phyloP scores from a whole-genome alignment of 2,888 invertebrate species.

The Parapristionchus giblindavisi region DNA sequence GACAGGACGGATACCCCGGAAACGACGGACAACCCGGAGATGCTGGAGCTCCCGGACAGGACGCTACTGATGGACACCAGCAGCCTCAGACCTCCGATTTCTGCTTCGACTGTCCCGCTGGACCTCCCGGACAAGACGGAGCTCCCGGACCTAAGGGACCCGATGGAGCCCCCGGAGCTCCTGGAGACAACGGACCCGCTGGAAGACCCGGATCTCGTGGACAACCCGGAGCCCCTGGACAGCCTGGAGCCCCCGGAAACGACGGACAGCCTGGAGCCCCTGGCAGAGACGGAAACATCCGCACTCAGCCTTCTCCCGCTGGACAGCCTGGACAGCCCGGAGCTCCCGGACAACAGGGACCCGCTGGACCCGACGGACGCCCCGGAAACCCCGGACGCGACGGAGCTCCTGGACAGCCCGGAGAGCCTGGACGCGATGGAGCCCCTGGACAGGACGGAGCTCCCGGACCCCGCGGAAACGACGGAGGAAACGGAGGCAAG shows the following conservation, averaged over 20 bases:
- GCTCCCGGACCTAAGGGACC: slow-evolving; percentile 44
- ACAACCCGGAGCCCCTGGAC: slow-evolving; percentile 35
- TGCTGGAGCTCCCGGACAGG: slow-evolving; percentile 52
- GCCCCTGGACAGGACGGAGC: slow-evolving; percentile 33
- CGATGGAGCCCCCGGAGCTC: slow-evolving; percentile 50
- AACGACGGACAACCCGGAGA: slow-evolving; percentile 51
- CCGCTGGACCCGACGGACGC: slow-evolving; percentile 33
- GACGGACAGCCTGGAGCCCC: slow-evolving; percentile 32
- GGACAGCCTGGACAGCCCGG: slow-evolving; percentile 31
- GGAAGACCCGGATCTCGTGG: slow-evolving; percentile 31
- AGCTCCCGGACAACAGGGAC: slow-evolving; percentile 32
- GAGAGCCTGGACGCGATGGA: slow-evolving; percentile 30
- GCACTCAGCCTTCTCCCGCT: slow-evolving; percentile 37
- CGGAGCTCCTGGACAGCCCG: slow-evolving; percentile 32
- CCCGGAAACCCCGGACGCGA: slow-evolving; percentile 32
- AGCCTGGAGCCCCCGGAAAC: slow-evolving; percentile 35
- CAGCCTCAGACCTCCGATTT: slow-evolving; percentile 44
- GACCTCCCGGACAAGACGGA: slow-evolving; percentile 44
- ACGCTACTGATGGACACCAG: slow-evolving; percentile 41
- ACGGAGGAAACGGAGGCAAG: slow-evolving; percentile 36
- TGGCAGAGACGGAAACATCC: slow-evolving; percentile 29
- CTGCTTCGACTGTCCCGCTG: slow-evolving; percentile 53
- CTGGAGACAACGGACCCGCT: slow-evolving; percentile 25
- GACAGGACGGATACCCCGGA: slow-evolving; percentile 53
- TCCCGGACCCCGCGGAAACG: slow-evolving; percentile 28